These are phyloP conservation scores for Oscheius onirici DNA, from an alignment of 2,888 invertebrate genomes.

Conservation along the genomic window DNA sequence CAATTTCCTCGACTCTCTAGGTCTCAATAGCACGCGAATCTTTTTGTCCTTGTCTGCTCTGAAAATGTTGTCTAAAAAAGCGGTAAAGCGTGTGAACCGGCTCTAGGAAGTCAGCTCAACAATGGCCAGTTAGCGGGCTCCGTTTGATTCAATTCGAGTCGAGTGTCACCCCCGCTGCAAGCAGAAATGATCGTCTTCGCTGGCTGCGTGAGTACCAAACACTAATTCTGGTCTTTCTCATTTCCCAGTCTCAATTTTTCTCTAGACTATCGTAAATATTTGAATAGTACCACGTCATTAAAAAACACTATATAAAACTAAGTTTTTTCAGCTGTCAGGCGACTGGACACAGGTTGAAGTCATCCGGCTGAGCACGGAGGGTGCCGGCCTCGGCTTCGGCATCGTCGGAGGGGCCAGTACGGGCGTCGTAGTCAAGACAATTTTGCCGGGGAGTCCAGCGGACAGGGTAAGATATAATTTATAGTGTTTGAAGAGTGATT, in stretches of 20 bases:
- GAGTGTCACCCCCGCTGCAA: too few relatives aligned
- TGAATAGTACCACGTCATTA: too few relatives aligned
- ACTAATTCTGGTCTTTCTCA: not conserved
- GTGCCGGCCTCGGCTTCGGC: conserved; percentile 86
- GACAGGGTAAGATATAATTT: conserved; percentile 81
- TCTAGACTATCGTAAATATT: too few relatives aligned
- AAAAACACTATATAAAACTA: too few relatives aligned
- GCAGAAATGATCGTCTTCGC: conserved; percentile 22
- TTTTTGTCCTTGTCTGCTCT: too few relatives aligned
- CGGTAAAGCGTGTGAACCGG: too few relatives aligned
- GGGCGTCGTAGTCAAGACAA: conserved; percentile 99
- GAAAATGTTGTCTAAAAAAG: too few relatives aligned
- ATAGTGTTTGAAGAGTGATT: not conserved
- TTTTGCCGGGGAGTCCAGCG: conserved; percentile 94
- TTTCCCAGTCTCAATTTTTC: not conserved
- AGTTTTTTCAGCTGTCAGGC: conserved; percentile 83
- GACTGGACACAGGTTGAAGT: conserved; percentile 99
- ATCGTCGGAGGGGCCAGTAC: conserved; percentile 94
- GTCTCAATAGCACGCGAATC: too few relatives aligned
- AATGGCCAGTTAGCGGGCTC: conserved; percentile 30
- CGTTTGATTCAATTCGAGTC: conserved; percentile 24
- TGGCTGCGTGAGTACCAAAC: conserved; percentile 14
- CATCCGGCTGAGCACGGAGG: conserved; percentile 92
- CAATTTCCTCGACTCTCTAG: too few relatives aligned
- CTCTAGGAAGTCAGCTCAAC: conserved; percentile 25